Evolutionary conservation across 1,140 invertebrate species (phyloP).

Genomic region (Drosophila trapezifrons): DNA sequence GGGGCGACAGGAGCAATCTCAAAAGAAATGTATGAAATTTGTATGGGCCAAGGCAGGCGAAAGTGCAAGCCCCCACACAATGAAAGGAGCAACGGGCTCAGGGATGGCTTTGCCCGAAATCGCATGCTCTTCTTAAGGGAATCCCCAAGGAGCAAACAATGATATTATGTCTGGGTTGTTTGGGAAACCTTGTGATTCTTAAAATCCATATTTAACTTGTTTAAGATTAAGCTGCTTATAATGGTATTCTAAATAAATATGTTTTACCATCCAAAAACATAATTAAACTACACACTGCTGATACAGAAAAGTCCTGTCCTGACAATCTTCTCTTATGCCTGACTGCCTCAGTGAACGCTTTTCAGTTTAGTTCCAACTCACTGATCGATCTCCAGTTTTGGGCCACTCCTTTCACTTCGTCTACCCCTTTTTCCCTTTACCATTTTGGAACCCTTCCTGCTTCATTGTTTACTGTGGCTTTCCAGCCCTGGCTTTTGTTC

Average conservation of each 20-base stretch:
- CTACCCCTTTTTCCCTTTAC: neutral
- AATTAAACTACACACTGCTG: no score
- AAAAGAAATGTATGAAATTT: conserved; percentile 80
- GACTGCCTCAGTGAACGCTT: neutral
- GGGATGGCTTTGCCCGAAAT: conserved; percentile 18
- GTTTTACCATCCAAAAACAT: neutral
- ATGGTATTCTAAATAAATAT: neutral
- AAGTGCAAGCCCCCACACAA: conserved; percentile 60
- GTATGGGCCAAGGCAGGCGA: conserved; percentile 60
- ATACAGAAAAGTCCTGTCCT: neutral
- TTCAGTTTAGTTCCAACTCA: neutral
- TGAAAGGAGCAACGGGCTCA: conserved; percentile 22
- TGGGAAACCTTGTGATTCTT: neutral
- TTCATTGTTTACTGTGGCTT: conserved; percentile 19
- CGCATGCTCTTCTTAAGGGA: neutral
- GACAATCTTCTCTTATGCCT: conserved; percentile 2
- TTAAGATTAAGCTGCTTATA: neutral
- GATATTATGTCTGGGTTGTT: conserved; percentile 1
- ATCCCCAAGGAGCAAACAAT: neutral
- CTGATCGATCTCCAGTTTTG: conserved; percentile 10
- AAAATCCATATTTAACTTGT: neutral
- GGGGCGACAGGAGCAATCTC: conserved; percentile 74
- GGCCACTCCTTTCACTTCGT: neutral
- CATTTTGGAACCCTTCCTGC: neutral
- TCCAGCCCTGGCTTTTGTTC: conserved; percentile 20